Base-by-base conservation (phyloP, 1,140 invertebrate genomes). In the Heliothis subflexa region DNA sequence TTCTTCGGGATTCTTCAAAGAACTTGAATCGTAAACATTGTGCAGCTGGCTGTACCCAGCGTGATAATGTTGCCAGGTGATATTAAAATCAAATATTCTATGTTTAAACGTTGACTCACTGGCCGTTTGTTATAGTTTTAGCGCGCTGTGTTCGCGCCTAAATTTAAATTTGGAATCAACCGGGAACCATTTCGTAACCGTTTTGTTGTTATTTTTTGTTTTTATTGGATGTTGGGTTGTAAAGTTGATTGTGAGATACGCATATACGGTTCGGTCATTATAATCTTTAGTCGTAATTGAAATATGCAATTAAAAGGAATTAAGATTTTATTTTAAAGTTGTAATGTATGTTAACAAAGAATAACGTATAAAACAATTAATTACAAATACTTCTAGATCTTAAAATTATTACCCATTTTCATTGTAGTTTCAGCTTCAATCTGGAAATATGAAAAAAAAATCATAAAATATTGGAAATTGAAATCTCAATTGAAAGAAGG, bases 91-190 rank as follows among this genome's bases (percentile, higher is more conserved):
- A 86, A 83, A 89, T 85, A 78, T 61, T 85, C 82, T 90, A 89
- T 84, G 85, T 86, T 85, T 85, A 83, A 77, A 64, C 78, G 49
- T 50, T 88, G 88, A 90, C 84, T 89, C 89, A 89, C 82, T 85
- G 81, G 79, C 81, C 72, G 79, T 62, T 85, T 78, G 78, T 83
- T 84, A 71, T 78, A 78, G 55, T 81, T 85, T 85, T 86, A 78
- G 83, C 83, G 81, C 81, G 79, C 80, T 70, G 72, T 68, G 78
- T 88, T 87, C 80, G 85, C 86, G 88, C 88, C 86, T 80, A 83
- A 86, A 88, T 88, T 86, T 89, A 87, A 91, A 86, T 80, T 78
- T 84, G 80, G 80, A 84, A 81, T 78, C 66, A 75, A 71, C 72
- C 59, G 57, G 47, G 61, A 16, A 50, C 64, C 50, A 40, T 76